Conservation (phyloP, 1,140 invertebrate genomes). For the Drosophila tropicalis region DNA sequence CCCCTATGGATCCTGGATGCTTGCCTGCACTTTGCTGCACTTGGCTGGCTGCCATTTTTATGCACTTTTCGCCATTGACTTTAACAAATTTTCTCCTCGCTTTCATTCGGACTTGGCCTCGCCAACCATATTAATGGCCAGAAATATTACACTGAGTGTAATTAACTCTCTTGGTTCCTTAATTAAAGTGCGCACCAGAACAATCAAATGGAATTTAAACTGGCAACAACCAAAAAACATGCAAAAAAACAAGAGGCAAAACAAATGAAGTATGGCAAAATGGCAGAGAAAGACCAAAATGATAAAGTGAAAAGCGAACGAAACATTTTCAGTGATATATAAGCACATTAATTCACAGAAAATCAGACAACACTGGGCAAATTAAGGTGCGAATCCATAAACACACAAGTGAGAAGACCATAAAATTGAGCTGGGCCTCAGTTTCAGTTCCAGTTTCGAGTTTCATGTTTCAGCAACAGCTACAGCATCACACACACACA, state of each 20-base stretch:
- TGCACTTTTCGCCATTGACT: conserved; percentile 68
- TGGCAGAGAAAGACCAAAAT: conserved; percentile 22
- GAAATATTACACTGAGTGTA: conserved; percentile 53
- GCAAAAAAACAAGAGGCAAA: conserved; percentile 5
- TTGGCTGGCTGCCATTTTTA: conserved; percentile 66
- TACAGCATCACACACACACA: conserved; percentile 27
- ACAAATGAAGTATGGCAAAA: conserved; percentile 23
- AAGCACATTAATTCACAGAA: conserved; percentile 75
- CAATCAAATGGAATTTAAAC: conserved; percentile 69
- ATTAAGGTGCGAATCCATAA: conserved; percentile 82
- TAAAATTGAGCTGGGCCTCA: conserved; percentile 61
- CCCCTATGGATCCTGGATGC: neutral
- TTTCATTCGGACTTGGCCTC: conserved; percentile 31
- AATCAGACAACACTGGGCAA: conserved; percentile 75
- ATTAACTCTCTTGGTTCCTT: conserved; percentile 61
- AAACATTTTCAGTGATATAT: conserved; percentile 78
- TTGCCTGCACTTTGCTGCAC: conserved; percentile 20
- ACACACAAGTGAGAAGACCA: conserved; percentile 78
- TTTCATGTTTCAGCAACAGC: conserved; percentile 13
- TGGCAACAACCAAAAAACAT: conserved; percentile 1
- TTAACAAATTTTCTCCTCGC: conserved; percentile 68
- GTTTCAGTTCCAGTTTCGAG: conserved; percentile 31
- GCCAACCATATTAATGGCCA: conserved; percentile 61
- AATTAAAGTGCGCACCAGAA: conserved; percentile 54
- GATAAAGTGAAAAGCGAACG: conserved; percentile 54